A percentile compares a stretch with the other conserved stretches of the same genome.
These are phyloP conservation scores for Aquatica leii DNA, from an alignment of 2,888 invertebrate genomes.

Conservation along the genomic window DNA sequence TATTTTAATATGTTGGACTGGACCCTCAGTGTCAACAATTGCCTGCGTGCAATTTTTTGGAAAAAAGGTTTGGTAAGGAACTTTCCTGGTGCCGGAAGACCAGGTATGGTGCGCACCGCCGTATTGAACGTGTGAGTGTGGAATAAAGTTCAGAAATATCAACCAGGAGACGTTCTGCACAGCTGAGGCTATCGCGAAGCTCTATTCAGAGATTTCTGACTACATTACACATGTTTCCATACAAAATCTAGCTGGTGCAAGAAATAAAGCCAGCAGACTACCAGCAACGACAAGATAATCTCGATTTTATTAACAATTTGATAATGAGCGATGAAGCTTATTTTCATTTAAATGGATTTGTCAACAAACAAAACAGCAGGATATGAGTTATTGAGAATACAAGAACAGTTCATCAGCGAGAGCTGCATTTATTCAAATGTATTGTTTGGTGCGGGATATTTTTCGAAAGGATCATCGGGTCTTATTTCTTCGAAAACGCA, in stretches of 20 bases:
- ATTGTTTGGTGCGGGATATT: slow-evolving; percentile 26
- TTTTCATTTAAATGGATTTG: no score
- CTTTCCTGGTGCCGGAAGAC: slow-evolving; percentile 5
- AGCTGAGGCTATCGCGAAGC: slow-evolving; percentile 17
- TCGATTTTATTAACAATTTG: slow-evolving; percentile 22
- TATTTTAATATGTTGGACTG: background rate
- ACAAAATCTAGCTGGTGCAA: slow-evolving; percentile 35
- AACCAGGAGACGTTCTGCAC: slow-evolving; percentile 34
- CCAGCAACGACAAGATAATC: slow-evolving; percentile 25
- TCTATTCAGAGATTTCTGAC: slow-evolving; percentile 28
- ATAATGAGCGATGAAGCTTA: slow-evolving; percentile 25
- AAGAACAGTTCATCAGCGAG: slow-evolving; percentile 31
- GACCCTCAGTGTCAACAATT: slow-evolving; percentile 4
- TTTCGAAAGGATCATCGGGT: slow-evolving; percentile 7
- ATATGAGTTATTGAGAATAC: slow-evolving; percentile 25
- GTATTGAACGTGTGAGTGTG: slow-evolving; percentile 19
- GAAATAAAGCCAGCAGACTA: slow-evolving; percentile 27
- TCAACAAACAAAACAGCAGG: background rate
- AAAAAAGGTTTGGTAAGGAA: background rate
- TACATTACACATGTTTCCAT: slow-evolving; percentile 31
- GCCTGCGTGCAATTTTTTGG: background rate
- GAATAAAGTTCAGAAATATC: slow-evolving; percentile 31
- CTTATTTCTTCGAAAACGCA: slow-evolving; percentile 11
- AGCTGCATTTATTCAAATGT: slow-evolving; percentile 27
- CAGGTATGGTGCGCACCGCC: background rate